Percentiles rank a stretch among this genome's conserved stretches.
Conservation (phyloP, 2,888 invertebrate genomes). For the Empis stercorea region DNA sequence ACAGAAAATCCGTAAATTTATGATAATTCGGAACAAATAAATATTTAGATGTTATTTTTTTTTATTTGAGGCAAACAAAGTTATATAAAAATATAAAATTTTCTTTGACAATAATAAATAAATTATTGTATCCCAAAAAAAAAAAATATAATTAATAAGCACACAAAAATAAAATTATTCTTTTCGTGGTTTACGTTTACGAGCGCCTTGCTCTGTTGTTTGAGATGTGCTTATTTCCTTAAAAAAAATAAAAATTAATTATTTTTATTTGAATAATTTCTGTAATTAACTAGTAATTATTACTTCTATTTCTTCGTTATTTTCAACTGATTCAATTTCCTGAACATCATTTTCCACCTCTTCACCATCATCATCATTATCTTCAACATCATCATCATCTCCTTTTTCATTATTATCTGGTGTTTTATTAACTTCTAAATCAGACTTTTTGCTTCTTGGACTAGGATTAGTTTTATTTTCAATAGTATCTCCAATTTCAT, state of each 20-base stretch:
- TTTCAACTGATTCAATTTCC: not conserved
- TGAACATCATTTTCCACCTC: not conserved
- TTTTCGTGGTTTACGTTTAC: not conserved
- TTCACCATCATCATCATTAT: not conserved
- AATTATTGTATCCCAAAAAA: no score
- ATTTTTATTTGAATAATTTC: no score
- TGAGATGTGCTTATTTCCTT: not conserved
- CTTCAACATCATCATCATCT: slow-evolving; percentile 10
- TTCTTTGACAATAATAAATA: no score
- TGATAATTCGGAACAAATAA: no score
- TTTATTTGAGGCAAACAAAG: no score
- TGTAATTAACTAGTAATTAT: not conserved
- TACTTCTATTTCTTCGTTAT: not conserved
- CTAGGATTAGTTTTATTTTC: slow-evolving; percentile 20
- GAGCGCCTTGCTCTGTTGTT: not conserved
- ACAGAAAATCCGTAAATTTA: no score
- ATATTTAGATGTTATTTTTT: no score
- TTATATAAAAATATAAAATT: no score
- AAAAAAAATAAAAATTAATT: no score
- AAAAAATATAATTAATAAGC: no score
- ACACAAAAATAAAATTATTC: not conserved
- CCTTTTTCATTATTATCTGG: slow-evolving; percentile 12
- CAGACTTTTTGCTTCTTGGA: slow-evolving; percentile 34
- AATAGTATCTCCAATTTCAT: slow-evolving; percentile 10
- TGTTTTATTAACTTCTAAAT: slow-evolving; percentile 28